Evolutionary conservation across 2,797 vertebrate species (phyloP).

Genomic region (Avahi laniger): DNA sequence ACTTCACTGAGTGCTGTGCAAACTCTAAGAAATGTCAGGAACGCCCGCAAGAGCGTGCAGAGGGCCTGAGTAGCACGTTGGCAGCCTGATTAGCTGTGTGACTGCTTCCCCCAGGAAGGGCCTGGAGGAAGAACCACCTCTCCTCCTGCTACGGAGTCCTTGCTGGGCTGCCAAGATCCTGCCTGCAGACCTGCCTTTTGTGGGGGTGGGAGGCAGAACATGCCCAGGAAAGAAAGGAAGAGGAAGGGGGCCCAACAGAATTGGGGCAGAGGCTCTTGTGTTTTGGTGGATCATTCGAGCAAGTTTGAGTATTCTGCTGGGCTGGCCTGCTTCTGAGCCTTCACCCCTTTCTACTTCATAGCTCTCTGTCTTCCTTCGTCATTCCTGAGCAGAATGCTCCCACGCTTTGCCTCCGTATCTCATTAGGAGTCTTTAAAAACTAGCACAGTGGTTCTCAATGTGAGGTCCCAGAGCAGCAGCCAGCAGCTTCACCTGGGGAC

Average conservation of each 20-base stretch:
- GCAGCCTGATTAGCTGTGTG: not conserved
- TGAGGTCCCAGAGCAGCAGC: not conserved
- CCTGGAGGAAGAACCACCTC: not conserved
- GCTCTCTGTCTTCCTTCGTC: not conserved
- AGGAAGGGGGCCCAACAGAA: not conserved
- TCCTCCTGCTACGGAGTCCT: not conserved
- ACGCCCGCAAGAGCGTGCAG: not conserved
- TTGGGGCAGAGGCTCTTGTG: not conserved
- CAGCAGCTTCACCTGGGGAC: not conserved
- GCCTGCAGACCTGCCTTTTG: not conserved
- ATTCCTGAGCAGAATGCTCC: not conserved
- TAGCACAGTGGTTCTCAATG: not conserved
- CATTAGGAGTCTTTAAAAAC: not conserved
- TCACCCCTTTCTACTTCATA: not conserved
- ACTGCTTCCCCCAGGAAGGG: not conserved
- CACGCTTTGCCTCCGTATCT: not conserved
- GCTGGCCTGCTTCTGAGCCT: not conserved
- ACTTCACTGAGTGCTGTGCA: constrained; percentile 23
- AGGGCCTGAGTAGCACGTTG: not conserved
- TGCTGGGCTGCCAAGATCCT: rapidly evolving
- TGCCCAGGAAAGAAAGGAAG: not conserved
- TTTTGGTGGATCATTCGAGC: not conserved
- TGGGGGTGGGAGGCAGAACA: not conserved
- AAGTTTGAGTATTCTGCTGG: not conserved
- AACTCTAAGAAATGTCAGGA: constrained; percentile 24